A percentile compares a stretch with the other conserved stretches of the same genome.
Evolutionary conservation across 2,797 vertebrate genomes (phyloP).

Genomic region (Acridotheres tristis): DNA sequence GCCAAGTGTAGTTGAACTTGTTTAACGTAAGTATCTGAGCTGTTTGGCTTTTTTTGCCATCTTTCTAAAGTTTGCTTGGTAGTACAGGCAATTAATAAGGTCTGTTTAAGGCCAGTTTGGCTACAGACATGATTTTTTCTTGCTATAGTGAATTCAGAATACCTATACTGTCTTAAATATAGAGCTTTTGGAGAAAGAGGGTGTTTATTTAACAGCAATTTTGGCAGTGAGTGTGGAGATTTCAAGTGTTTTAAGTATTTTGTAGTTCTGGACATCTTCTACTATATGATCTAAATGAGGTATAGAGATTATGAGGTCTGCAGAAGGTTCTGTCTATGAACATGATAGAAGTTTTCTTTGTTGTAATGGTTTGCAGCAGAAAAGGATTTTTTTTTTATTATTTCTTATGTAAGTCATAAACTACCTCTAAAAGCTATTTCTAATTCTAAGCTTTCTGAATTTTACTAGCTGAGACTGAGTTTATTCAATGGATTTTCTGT

Average conservation of each 20-base stretch:
- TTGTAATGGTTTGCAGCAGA: background rate
- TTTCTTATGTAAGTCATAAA: background rate
- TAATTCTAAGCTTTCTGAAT: background rate
- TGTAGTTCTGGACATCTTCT: background rate
- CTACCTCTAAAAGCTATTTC: background rate
- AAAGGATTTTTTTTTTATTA: background rate
- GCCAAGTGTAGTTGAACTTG: background rate
- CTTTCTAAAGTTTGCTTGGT: background rate
- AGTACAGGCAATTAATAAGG: background rate
- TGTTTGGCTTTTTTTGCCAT: background rate
- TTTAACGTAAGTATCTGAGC: background rate
- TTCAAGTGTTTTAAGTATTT: background rate
- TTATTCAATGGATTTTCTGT: background rate
- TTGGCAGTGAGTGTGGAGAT: accelerated
- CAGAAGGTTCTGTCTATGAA: background rate
- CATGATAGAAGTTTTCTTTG: background rate
- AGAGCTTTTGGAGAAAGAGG: background rate
- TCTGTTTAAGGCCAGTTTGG: background rate
- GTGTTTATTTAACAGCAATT: background rate
- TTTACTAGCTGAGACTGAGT: background rate
- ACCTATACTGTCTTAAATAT: background rate
- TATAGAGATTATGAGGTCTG: background rate
- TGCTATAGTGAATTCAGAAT: background rate
- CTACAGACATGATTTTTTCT: background rate
- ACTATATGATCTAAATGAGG: background rate